These are phyloP conservation scores for Chascanopsetta lugubris DNA, from an alignment of 2,113 vertebrate genomes.

Conservation along the genomic window DNA sequence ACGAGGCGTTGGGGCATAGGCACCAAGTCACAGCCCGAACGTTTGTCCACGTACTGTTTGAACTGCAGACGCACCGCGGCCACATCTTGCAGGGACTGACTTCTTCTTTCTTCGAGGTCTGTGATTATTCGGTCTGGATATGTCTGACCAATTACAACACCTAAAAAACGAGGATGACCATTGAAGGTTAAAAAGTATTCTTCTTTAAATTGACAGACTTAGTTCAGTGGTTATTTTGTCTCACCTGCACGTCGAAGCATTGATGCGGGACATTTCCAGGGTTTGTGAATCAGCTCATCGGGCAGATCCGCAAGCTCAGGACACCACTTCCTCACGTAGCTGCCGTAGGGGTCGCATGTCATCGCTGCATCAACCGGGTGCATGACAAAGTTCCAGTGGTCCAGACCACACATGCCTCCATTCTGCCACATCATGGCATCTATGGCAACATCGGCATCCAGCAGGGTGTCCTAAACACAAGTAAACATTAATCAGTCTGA, in stretches of 20 bases:
- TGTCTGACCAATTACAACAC: slow-evolving; percentile 68
- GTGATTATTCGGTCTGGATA: slow-evolving; percentile 72
- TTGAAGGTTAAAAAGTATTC: not conserved
- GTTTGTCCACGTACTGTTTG: slow-evolving; percentile 70
- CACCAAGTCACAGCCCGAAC: slow-evolving; percentile 76
- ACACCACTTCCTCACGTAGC: slow-evolving; percentile 78
- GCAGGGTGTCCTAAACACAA: slow-evolving; percentile 74
- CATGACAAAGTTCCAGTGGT: slow-evolving; percentile 84
- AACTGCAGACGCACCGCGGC: slow-evolving; percentile 65
- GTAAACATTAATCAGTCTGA: not conserved
- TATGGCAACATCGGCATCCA: slow-evolving; percentile 81
- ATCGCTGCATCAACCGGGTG: slow-evolving; percentile 78
- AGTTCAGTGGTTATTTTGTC: slow-evolving; percentile 7
- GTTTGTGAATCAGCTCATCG: slow-evolving; percentile 79
- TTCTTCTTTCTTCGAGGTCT: slow-evolving; percentile 74
- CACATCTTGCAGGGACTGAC: slow-evolving; percentile 75
- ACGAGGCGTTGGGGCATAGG: slow-evolving; percentile 73
- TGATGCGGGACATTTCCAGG: slow-evolving; percentile 76
- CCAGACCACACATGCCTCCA: slow-evolving; percentile 80
- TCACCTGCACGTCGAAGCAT: slow-evolving; percentile 75
- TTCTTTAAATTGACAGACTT: not conserved
- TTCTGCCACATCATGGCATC: slow-evolving; percentile 85
- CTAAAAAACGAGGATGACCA: slow-evolving; percentile 32
- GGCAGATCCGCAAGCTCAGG: slow-evolving; percentile 77
- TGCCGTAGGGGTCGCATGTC: slow-evolving; percentile 77